phyloP scores from a whole-genome alignment of 2,113 vertebrate genomes.

The Theropithecus gelada region DNA sequence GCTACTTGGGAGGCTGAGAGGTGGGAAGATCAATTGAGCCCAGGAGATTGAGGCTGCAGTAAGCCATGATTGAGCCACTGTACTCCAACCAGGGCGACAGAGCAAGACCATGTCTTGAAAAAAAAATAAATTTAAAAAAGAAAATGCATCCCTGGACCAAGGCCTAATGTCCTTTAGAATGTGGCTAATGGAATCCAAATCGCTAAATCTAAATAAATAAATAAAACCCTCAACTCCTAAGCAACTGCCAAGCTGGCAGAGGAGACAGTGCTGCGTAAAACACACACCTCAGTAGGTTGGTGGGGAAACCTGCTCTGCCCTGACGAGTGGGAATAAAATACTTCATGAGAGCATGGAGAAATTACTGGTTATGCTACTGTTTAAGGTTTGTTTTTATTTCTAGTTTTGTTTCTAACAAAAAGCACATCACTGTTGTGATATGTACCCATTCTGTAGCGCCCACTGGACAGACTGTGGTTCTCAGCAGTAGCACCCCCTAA shows the following conservation, averaged over 20 bases:
- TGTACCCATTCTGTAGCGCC: neutral
- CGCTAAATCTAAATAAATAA: neutral
- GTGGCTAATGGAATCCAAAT: neutral
- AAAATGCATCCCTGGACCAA: neutral
- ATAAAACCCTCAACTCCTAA: neutral
- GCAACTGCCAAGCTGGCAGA: neutral
- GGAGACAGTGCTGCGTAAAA: neutral
- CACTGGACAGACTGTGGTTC: neutral
- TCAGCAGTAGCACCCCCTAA: neutral
- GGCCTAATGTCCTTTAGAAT: neutral
- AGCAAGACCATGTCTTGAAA: no score
- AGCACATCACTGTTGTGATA: neutral
- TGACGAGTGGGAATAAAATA: neutral
- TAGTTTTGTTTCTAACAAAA: neutral
- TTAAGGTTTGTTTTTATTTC: neutral
- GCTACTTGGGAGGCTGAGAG: no score
- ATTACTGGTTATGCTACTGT: neutral
- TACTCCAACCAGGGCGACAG: no score
- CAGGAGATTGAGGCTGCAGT: no score
- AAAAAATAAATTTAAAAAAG: neutral
- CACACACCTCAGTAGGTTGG: rapidly evolving
- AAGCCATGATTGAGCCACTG: no score
- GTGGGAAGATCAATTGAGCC: no score
- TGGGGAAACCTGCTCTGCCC: neutral
- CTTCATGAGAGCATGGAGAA: neutral